Evolutionary conservation across 2,113 vertebrate genomes (phyloP), one percentile per base, ranked within the genome.

Genomic region (Eurystomus gularis): DNA sequence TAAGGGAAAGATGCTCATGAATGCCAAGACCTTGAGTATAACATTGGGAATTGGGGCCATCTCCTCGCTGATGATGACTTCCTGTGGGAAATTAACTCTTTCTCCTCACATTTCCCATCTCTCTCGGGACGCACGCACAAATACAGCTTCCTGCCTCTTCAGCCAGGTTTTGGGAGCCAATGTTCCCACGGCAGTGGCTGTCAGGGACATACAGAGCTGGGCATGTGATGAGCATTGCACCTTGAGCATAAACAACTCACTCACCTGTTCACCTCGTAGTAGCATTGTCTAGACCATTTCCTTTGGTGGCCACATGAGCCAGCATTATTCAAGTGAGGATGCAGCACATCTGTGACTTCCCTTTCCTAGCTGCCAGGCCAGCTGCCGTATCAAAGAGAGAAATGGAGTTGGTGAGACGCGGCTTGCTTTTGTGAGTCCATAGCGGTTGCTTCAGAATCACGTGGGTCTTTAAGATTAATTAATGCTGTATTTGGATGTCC

Each of bases 121-220:
- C n/a, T 40, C 0, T 0, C 0, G 0, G n/a, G 17, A 11, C 0
- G 8, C 2, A 0, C 33, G 13, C 31, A 35, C 33, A 60, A 79
- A 71, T 17, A 5, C 46, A 46, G 23, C 23, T 51, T 87, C 44
- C 51, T 31, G 14, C 61, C 62, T 69, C 75, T 68, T 40, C 2
- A 2, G 58, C 4, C 9, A 25, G 39, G 44, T 31, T 58, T 58
- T 3, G 7, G 55, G 62, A 71, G 39, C 44, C 7, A 3, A 3
- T 3, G 7, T 65, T 60, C 75, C 51, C 20, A 4, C 4, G 16
- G 35, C 7, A 7, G 70, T 26, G 70, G 49, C 54, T 76, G 60
- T 49, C 13, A 18, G 82, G 12, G 62, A 17, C 68, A 42, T 7
- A 6, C 6, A 25, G 31, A 66, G 42, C 49, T 2, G 8, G 37